phyloP scores from a whole-genome alignment of 2,113 vertebrate genomes.

The Irena cyanogastra region DNA sequence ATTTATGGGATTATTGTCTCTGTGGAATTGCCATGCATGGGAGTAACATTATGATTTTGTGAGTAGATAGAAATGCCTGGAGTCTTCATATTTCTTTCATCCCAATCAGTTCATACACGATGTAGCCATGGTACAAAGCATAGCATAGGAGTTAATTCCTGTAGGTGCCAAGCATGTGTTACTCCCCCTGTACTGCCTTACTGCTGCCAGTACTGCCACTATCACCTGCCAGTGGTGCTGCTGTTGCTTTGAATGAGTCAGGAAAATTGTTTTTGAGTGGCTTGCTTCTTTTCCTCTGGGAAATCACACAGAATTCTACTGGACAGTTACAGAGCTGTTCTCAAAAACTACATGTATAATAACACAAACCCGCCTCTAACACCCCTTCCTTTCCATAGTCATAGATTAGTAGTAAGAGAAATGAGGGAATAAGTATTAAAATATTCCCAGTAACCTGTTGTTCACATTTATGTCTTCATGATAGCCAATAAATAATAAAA shows the following conservation, averaged over 20 bases:
- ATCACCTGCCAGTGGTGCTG: neutral
- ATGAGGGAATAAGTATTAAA: neutral
- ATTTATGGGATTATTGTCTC: neutral
- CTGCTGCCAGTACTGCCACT: too few relatives aligned
- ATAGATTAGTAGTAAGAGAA: neutral
- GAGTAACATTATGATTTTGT: neutral
- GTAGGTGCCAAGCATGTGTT: neutral
- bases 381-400: neutral
- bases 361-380: neutral
- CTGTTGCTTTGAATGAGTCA: neutral
- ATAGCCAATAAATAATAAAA: neutral
- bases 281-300: neutral
- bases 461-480: neutral
- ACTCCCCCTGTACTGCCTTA: neutral
- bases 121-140: neutral
- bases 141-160: rapidly evolving
- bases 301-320: neutral
- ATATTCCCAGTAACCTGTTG: neutral
- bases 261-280: neutral
- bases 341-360: neutral
- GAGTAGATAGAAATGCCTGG: neutral
- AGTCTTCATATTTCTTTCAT: neutral
- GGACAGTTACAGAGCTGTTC: neutral
- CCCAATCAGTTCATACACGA: neutral
- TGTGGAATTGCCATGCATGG: neutral